Base-by-base conservation (phyloP, 2,113 vertebrate genomes). In the Petromus typicus region DNA sequence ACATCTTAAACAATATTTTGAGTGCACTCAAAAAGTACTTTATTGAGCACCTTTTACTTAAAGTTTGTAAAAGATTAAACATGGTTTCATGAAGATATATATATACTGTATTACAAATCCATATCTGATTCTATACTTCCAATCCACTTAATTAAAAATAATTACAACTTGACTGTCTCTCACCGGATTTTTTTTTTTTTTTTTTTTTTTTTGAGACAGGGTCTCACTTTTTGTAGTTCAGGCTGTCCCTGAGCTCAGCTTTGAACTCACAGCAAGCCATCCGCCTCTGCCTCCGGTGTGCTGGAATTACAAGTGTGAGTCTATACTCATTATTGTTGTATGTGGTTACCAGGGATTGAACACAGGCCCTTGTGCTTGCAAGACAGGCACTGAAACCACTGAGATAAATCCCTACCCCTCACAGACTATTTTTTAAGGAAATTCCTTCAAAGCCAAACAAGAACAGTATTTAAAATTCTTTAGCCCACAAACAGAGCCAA, bases 71-170 rank as follows among this genome's bases (percentile, higher is more conserved):
- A 96, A 83, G 48, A 73, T 79, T 34, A 40, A 69, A 83, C 8
- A 8, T 59, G 32, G 30, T 91, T 89, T 89, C 40, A 95, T 93
- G 61, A 90, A 16, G 56, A 45, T 89, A 89, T 83, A 92, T 79
- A 61, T 79, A 92, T 75, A 86, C 10, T 90, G 0, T 10, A 57
- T 51, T 64, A 32, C 37, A 92, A 94, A 90, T 83, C 13, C 13
- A n/a, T 43, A 84, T 84, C 48, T 82, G 45, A 57, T 43, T 83
- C 34, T 71, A 43, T 56, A 90, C 1, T 76, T 10, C 27, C 43
- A 56, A 56, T 51, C 7, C 23, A 51, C 57, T 90, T 22, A 71
- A 73, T 32, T 95, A 61, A 80, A 93, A 92, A 56, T 67, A 48
- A 88, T n/a, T 92, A 83, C 4, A 90, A 56, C 10, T 22, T 66